Evolutionary conservation across 1,140 invertebrate species (phyloP), one percentile per base, ranked within the genome.

Genomic region (Aricia agestis): DNA sequence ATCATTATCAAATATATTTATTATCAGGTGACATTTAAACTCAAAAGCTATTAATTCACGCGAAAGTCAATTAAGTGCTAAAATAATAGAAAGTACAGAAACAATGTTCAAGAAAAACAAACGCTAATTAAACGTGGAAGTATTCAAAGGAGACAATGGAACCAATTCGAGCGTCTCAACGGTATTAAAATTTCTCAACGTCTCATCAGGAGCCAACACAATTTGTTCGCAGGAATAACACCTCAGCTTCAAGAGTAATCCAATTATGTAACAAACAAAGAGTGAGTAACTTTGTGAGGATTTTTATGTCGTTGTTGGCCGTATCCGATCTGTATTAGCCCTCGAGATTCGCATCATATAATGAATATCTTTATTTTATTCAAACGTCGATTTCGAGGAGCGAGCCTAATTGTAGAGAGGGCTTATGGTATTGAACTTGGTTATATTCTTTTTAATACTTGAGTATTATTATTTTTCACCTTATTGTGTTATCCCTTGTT

Each of bases 191-290:
- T 73, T 79, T 72, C 74, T 79, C 73, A 76, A 77, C 74, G 74
- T 79, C 76, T 76, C 76, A 79, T 78, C 74, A 77, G 74, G 72
- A 75, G 59, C 65, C 71, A 79, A 71, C 72, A 74, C 73, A 79
- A 79, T 79, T 78, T 79, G 76, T 78, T 70, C 68, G 73, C 71
- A 63, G 72, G 74, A 78, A 74, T 75, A 78, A 79, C 76, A 75
- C 77, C 73, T 79, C 76, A 74, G 76, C 73, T 79, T 68, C 76
- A 70, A 78, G 78, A 79, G 78, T 79, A 77, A 79, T 77, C 78
- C 78, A 79, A 79, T 79, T 79, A 79, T 74, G 70, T 72, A 71
- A 75, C 70, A 74, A 79, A 76, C 74, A 74, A 77, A 72, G 74
- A 73, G 68, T 59, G 15, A 36, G 68, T 32, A 61, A 59, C 58